phyloP scores from a whole-genome alignment of 2,888 invertebrate species.

The Sipha maydis region DNA sequence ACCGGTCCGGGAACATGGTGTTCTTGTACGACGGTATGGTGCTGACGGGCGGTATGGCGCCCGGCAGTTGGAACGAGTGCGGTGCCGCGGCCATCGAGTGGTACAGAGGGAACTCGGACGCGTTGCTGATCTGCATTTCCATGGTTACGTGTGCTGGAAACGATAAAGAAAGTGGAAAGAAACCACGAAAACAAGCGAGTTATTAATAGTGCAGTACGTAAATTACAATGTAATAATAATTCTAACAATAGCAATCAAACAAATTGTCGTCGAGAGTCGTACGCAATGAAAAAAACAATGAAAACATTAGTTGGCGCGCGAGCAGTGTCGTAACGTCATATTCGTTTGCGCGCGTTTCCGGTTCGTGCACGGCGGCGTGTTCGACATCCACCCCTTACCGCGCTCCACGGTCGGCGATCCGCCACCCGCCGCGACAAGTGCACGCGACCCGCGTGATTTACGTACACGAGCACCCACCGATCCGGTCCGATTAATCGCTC shows the following conservation, averaged over 20 bases:
- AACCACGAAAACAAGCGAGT: background rate
- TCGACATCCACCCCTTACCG: background rate
- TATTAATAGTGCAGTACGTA: background rate
- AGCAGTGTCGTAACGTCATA: background rate
- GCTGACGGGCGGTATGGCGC: constrained; percentile 61
- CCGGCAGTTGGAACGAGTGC: constrained; percentile 62
- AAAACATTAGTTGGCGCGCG: too few species aligned
- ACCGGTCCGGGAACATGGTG: constrained; percentile 53
- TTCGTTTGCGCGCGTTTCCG: background rate
- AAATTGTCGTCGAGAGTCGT: background rate
- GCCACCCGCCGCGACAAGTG: constrained; percentile 44
- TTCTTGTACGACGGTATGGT: constrained; percentile 59
- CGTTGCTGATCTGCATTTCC: constrained; percentile 61
- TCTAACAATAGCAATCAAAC: too few species aligned
- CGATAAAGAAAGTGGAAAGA: background rate
- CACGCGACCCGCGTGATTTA: constrained; percentile 45
- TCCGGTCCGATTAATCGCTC: constrained; percentile 27
- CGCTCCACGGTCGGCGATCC: background rate
- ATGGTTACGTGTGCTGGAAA: constrained; percentile 47
- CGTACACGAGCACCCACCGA: background rate
- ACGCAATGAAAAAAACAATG: too few species aligned
- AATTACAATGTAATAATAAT: background rate
- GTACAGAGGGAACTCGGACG: constrained; percentile 59
- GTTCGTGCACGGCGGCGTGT: background rate
- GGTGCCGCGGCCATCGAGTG: constrained; percentile 61